A percentile compares a stretch with the other conserved stretches of the same genome.
Evolutionary conservation across 2,113 vertebrate genomes (phyloP).

Genomic region (Nothobranchius furzeri): DNA sequence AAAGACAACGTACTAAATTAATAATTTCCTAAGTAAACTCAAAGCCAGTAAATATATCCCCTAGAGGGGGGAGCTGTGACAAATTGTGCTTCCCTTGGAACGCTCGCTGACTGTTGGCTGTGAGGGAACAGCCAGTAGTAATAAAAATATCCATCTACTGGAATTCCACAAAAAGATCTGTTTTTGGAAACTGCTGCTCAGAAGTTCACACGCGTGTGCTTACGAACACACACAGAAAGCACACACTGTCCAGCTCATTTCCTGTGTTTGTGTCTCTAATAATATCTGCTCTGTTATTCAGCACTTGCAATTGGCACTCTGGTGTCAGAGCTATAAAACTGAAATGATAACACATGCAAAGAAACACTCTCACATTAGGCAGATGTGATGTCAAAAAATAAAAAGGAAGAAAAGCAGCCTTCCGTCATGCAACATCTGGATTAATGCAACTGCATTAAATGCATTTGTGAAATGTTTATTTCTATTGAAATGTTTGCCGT

Average conservation of each 20-base stretch:
- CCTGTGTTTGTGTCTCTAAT: constrained; percentile 14
- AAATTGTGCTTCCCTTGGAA: constrained; percentile 10
- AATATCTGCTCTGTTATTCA: constrained; percentile 8
- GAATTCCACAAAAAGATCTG: constrained; percentile 20
- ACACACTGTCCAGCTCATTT: constrained; percentile 23
- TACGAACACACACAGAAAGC: neutral
- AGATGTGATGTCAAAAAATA: too few relatives aligned
- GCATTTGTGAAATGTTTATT: constrained; percentile 19
- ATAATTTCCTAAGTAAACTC: constrained; percentile 31
- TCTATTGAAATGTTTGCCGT: constrained; percentile 15
- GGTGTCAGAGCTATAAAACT: constrained; percentile 31
- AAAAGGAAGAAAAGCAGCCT: constrained; percentile 8
- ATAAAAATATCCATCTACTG: constrained; percentile 36
- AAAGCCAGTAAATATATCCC: constrained; percentile 28
- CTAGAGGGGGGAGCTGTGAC: constrained; percentile 14
- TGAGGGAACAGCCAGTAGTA: constrained; percentile 24
- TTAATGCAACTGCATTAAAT: neutral
- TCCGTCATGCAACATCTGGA: neutral
- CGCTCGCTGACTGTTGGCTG: neutral
- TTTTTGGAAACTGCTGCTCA: constrained; percentile 7
- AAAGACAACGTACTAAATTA: constrained; percentile 3
- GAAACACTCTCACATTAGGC: neutral
- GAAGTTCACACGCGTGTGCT: constrained; percentile 7
- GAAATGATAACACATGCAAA: constrained; percentile 43
- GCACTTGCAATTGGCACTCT: constrained; percentile 18